Evolutionary conservation across 2,113 vertebrate species (phyloP).

Genomic region (Copsychus sechellarum): DNA sequence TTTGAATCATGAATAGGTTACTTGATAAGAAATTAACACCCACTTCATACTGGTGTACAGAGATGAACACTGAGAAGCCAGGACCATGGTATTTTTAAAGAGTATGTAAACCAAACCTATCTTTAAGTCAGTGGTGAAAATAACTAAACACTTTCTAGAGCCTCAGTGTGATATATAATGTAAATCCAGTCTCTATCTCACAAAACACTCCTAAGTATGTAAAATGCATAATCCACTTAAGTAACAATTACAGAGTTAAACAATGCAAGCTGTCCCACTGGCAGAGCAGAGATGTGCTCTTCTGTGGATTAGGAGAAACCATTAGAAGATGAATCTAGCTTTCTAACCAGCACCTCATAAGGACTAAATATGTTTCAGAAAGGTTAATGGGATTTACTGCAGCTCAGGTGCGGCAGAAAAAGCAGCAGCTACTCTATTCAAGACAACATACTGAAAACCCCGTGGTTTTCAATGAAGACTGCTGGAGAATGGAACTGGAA

Average conservation of each 20-base stretch:
- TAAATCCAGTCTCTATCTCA: constrained; percentile 59
- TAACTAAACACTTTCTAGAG: constrained; percentile 27
- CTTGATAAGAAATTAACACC: background rate
- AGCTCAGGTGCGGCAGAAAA: constrained; percentile 29
- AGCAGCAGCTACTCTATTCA: constrained; percentile 24
- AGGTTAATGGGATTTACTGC: background rate
- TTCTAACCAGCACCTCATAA: background rate
- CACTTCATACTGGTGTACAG: background rate
- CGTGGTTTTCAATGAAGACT: background rate
- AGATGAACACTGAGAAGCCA: background rate
- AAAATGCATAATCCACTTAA: constrained; percentile 71
- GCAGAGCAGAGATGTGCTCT: constrained; percentile 37
- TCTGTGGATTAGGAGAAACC: constrained; percentile 46
- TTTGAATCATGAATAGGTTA: background rate
- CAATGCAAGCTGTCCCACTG: constrained; percentile 74
- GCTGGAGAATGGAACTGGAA: constrained; percentile 3
- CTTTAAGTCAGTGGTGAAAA: constrained; percentile 18
- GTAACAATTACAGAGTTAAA: constrained; percentile 76
- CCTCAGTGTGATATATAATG: background rate
- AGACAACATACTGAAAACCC: constrained; percentile 1
- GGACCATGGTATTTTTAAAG: background rate
- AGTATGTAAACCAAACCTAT: background rate
- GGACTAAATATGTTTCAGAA: constrained; percentile 33
- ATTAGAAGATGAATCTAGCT: constrained; percentile 67
- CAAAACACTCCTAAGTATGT: constrained; percentile 63